These are phyloP conservation scores for Willisornis vidua DNA, from an alignment of 2,113 vertebrate species.

Conservation along the genomic window DNA sequence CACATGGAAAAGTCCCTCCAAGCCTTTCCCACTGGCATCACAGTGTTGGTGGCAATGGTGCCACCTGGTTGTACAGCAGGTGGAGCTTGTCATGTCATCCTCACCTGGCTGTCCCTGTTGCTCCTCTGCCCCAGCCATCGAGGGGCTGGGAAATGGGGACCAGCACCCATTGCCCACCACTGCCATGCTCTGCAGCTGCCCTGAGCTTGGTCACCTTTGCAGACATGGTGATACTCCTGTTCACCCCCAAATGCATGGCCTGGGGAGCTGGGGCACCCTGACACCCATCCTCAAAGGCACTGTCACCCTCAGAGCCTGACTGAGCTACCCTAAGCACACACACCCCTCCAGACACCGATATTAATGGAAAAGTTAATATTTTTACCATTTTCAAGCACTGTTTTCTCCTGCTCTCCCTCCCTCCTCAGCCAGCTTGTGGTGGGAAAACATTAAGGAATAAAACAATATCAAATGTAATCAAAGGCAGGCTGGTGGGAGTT, in stretches of 20 bases:
- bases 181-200: fast-evolving
- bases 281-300: not conserved
- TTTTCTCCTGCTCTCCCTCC: not conserved
- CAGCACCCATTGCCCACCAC: fast-evolving
- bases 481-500: constrained; percentile 34
- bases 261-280: fast-evolving
- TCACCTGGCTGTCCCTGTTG: not conserved
- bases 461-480: not conserved
- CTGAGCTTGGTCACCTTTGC: fast-evolving
- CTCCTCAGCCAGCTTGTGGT: fast-evolving
- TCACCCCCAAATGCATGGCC: not conserved
- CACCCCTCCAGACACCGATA: not conserved
- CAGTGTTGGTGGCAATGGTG: not conserved
- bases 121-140: not conserved
- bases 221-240: fast-evolving
- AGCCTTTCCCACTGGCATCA: fast-evolving
- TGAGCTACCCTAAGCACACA: not conserved
- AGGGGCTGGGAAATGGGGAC: not conserved
- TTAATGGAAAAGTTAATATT: not conserved
- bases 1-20: not conserved
- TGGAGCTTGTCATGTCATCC: fast-evolving
- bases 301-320: not conserved
- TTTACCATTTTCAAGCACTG: not conserved
- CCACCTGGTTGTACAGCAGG: fast-evolving
- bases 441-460: constrained; percentile 11